phyloP scores from a whole-genome alignment of 2,797 vertebrate genomes.

The Antrozous pallidus region DNA sequence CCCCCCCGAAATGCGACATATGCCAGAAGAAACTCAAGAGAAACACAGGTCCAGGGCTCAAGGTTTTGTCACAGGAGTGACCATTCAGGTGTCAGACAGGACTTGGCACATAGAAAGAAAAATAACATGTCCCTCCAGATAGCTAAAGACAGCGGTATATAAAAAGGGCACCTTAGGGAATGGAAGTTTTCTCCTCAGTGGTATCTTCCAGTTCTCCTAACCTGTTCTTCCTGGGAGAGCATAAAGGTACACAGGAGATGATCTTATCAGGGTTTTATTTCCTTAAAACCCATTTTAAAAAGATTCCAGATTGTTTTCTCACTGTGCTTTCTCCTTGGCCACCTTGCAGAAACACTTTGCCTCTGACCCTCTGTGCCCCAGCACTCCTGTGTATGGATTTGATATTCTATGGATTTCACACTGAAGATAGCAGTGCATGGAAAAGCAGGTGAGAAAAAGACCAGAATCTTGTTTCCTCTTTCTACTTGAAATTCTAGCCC shows the following conservation, averaged over 20 bases:
- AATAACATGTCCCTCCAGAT: neutral
- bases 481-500: constrained; percentile 46
- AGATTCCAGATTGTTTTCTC: neutral
- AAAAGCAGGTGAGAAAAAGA: constrained; percentile 19
- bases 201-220: neutral
- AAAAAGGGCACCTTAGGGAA: neutral
- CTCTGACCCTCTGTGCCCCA: neutral
- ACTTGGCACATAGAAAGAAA: neutral
- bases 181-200: neutral
- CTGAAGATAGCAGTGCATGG: neutral
- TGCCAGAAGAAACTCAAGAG: neutral
- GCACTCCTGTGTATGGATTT: neutral
- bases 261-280: neutral
- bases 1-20: neutral
- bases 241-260: neutral
- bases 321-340: neutral
- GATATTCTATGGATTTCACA: neutral
- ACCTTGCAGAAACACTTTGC: constrained; percentile 14
- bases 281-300: neutral
- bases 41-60: neutral
- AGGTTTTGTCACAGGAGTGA: neutral
- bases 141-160: neutral
- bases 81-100: neutral
- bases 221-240: neutral
- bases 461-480: constrained; percentile 4